Conservation (phyloP, 2,113 vertebrate species). For the Marmota flaviventris region DNA sequence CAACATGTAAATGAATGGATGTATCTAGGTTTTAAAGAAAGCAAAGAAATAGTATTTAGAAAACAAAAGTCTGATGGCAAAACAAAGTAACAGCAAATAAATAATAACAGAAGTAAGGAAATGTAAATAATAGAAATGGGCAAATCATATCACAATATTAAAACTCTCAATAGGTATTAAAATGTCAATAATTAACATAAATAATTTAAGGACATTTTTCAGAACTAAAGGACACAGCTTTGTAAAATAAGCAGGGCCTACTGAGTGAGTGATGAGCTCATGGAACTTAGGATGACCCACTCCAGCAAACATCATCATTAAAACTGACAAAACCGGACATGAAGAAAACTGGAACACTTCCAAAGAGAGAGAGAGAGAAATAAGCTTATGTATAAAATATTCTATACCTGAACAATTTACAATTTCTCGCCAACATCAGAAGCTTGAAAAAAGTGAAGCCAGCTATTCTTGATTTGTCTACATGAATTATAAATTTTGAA, state of each 20-base stretch:
- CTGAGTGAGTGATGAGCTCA: neutral
- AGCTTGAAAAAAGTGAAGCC: neutral
- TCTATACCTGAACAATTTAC: neutral
- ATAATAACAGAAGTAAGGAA: neutral
- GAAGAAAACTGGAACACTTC: neutral
- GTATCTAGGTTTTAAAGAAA: neutral
- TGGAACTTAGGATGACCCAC: neutral
- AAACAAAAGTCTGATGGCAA: neutral
- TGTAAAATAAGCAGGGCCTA: neutral
- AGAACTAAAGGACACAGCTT: neutral
- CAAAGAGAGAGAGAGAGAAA: neutral
- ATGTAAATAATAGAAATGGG: neutral
- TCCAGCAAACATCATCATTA: neutral
- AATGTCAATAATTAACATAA: neutral
- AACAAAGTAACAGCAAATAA: neutral
- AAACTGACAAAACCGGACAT: neutral
- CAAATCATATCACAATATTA: neutral
- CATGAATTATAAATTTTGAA: constrained; percentile 5
- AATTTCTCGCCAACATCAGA: neutral
- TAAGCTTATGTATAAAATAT: neutral
- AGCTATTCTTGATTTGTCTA: neutral
- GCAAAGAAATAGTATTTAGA: neutral
- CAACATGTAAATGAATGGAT: neutral
- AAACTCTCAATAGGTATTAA: neutral
- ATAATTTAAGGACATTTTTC: neutral